Conservation (phyloP, 2,888 invertebrate species). For the Troides aeacus region DNA sequence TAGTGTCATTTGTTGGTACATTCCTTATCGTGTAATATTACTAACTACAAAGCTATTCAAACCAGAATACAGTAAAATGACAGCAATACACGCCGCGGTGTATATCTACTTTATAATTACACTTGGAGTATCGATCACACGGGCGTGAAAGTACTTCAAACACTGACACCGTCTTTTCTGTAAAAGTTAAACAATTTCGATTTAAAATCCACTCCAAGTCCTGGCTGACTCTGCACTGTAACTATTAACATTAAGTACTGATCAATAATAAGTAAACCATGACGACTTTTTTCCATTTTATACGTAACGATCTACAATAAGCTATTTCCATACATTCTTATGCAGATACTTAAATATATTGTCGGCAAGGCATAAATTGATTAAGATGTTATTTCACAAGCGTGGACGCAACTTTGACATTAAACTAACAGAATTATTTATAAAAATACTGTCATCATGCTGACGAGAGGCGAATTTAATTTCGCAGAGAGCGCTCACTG, state of each 20-base stretch:
- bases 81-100: not conserved
- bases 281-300: not conserved
- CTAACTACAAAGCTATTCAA: not conserved
- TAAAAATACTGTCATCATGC: conserved; percentile 19
- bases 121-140: too few species aligned
- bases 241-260: not conserved
- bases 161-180: too few species aligned
- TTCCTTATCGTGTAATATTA: not conserved
- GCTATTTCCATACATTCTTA: not conserved
- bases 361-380: not conserved
- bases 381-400: not conserved
- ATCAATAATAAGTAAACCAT: not conserved
- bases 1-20: not conserved
- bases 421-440: conserved; percentile 5
- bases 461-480: conserved; percentile 24
- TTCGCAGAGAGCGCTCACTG: conserved; percentile 20
- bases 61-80: not conserved
- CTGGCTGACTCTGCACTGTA: too few species aligned
- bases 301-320: not conserved
- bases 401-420: conserved; percentile 1
- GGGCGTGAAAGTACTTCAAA: too few species aligned
- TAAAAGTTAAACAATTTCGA: too few species aligned
- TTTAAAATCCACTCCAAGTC: too few species aligned
- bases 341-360: not conserved
- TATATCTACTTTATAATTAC: too few species aligned